Conservation (phyloP, 2,797 vertebrate species). For the Eidolon dupreanum region DNA sequence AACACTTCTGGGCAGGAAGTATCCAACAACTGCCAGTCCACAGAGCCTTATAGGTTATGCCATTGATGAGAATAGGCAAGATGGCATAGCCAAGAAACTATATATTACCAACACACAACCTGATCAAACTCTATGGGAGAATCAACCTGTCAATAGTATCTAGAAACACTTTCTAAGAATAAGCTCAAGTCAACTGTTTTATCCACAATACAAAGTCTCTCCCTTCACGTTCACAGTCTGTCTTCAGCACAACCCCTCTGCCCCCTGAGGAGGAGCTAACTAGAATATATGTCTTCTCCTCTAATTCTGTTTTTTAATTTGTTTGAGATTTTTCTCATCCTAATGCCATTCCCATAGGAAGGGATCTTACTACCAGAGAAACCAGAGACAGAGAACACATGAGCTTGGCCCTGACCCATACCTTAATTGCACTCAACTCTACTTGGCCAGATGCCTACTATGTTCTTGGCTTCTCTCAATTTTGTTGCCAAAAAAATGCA, state of each 20-base stretch:
- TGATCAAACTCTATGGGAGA: background rate
- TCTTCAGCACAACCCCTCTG: background rate
- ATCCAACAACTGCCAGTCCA: background rate
- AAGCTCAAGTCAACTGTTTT: background rate
- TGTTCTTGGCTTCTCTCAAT: slow-evolving; percentile 41
- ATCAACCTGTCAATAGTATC: background rate
- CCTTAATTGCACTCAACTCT: slow-evolving; percentile 2
- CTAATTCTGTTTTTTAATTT: background rate
- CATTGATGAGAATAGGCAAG: background rate
- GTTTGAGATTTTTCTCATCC: background rate
- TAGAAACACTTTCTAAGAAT: background rate
- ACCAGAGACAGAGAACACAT: background rate
- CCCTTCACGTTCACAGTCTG: background rate
- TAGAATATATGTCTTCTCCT: background rate
- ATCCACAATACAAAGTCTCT: background rate
- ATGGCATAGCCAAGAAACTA: background rate
- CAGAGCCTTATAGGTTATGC: background rate
- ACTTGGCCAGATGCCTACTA: slow-evolving; percentile 2
- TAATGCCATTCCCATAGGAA: background rate
- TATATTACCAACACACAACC: background rate
- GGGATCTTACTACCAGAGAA: background rate
- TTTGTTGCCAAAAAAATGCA: slow-evolving; percentile 33
- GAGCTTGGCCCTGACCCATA: background rate
- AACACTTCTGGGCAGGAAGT: background rate
- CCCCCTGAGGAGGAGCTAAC: background rate